phyloP scores from a whole-genome alignment of 2,113 vertebrate species.

The Odobenus rosmarus region DNA sequence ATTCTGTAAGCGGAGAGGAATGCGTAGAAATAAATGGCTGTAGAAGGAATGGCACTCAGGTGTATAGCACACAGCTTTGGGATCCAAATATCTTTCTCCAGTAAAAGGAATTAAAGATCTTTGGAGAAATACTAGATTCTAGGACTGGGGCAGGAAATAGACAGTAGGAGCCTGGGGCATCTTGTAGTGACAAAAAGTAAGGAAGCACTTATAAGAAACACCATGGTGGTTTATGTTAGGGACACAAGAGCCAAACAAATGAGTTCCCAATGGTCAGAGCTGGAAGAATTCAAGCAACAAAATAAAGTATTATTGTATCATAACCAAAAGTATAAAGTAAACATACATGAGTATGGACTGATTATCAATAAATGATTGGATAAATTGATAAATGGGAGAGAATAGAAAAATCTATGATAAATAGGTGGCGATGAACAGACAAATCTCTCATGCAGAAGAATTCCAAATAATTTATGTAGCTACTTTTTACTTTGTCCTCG shows the following conservation, averaged over 20 bases:
- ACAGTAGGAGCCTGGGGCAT: background rate
- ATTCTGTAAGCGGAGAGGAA: slow-evolving; percentile 29
- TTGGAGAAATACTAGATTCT: slow-evolving; percentile 25
- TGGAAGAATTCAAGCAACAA: background rate
- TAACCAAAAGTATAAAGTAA: background rate
- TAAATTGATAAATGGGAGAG: background rate
- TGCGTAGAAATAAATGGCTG: background rate
- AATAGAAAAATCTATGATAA: slow-evolving; percentile 4
- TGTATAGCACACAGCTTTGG: background rate
- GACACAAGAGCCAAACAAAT: background rate
- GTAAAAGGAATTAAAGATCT: background rate
- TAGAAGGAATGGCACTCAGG: background rate
- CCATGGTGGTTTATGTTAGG: background rate
- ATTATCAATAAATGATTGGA: background rate
- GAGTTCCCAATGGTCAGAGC: background rate
- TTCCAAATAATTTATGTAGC: slow-evolving; percentile 16
- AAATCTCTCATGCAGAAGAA: background rate
- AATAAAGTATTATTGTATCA: background rate
- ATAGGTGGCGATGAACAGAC: background rate
- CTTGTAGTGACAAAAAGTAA: background rate
- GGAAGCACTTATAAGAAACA: background rate
- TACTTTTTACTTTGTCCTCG: background rate
- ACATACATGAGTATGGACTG: background rate
- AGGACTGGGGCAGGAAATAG: background rate
- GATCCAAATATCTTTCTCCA: background rate